Evolutionary conservation across 2,888 invertebrate species (phyloP), one percentile per base, ranked within the genome.

Genomic region (Campoletis raptor): DNA sequence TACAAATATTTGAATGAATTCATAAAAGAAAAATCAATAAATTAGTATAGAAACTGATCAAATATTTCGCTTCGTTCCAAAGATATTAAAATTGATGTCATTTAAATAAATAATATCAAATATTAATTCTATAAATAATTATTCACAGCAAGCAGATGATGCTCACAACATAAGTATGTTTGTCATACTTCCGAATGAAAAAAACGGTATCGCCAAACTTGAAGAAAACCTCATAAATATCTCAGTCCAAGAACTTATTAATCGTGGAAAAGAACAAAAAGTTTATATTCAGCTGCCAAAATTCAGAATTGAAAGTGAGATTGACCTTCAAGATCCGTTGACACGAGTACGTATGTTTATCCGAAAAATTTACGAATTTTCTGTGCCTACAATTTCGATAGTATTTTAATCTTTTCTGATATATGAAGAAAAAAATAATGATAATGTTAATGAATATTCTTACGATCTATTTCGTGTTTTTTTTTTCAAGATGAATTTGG

Each of bases 401-500:
- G 30, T 30, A 30, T 30, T 30, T 30, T 3, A 3, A 30, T 30
- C 0, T 48, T 48, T 15, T 48, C 18, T 15, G 6, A 52, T 15
- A 7, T 18, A 5, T 1, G 18, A 15, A 52, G n/a, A 52, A 52
- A 52, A 18, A 1, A 6, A 18, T n/a, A n/a, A n/a, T n/a, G n/a
- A n/a, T n/a, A 18, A n/a, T 7, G 48, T 18, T 15, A 18, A 52
- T 52, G 30, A 30, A 52, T 15, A n/a, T 52, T 52, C 4, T 5
- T 18, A 52, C 48, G n/a, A n/a, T 52, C 18, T 7, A 9, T 52
- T 2, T n/a, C 48, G 48, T 52, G 18, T 5, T 6, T n/a, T 52
- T 52, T 52, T 9, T 18, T n/a, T n/a, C n/a, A n/a, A 97, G 97
- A 92, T 97, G 90, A 97, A 97, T 8, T 96, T 97, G 90, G 94